Evolutionary conservation across 2,113 vertebrate species (phyloP).

Genomic region (Pungitius pungitius): DNA sequence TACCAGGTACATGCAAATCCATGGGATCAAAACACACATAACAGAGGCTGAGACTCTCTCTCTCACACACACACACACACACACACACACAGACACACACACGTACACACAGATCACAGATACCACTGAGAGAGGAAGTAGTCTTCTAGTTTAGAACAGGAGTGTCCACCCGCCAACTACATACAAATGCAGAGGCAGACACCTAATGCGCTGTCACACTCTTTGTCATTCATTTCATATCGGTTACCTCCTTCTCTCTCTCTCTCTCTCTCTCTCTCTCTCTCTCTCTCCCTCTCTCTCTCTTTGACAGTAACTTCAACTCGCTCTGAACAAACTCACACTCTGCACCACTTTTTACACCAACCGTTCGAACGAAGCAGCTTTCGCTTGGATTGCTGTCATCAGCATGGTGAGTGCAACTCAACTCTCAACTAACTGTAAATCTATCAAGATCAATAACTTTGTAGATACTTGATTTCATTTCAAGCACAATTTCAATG

Average conservation of each 20-base stretch:
- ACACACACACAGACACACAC: constrained; percentile 5
- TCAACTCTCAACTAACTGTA: neutral
- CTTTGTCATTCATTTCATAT: constrained; percentile 13
- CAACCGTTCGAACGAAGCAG: constrained; percentile 5
- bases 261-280: constrained; percentile 15
- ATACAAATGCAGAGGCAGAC: constrained; percentile 29
- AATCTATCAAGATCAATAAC: neutral
- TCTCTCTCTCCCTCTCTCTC: constrained; percentile 9
- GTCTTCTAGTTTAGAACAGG: constrained; percentile 39
- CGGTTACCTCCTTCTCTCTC: constrained; percentile 16
- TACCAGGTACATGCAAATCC: constrained; percentile 78
- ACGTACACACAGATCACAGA: constrained; percentile 33
- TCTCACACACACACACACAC: neutral
- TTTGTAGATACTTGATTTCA: neutral
- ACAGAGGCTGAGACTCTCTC: constrained; percentile 40
- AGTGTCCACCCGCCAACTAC: constrained; percentile 27
- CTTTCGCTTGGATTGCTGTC: constrained; percentile 2
- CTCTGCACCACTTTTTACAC: neutral
- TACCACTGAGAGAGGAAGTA: constrained; percentile 71
- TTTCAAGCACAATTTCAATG: neutral
- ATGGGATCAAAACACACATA: constrained; percentile 72
- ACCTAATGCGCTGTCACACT: constrained; percentile 31
- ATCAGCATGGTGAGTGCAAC: constrained; percentile 78
- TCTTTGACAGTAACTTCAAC: constrained; percentile 39
- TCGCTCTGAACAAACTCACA: constrained; percentile 41